Evolutionary conservation across 2,888 invertebrate species (phyloP), one percentile per base, ranked within the genome.

Genomic region (Neoscelio sp.): DNA sequence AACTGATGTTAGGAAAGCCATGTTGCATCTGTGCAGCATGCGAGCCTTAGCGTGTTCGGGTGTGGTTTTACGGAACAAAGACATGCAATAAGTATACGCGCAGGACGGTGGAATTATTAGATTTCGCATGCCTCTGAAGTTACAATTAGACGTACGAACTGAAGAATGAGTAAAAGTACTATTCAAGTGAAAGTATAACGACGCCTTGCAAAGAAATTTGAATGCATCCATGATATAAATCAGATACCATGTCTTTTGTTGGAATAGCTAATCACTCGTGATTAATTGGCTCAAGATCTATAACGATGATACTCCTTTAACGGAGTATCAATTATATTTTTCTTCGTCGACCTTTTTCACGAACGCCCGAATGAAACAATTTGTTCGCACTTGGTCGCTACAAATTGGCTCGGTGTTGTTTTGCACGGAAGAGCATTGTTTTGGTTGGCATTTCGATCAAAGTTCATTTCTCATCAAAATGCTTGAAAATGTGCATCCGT

Each of bases 111-210:
- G 56, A 77, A 78, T 78, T 71, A 78, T 73, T 64, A 52, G 58
- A 54, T 67, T 73, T 73, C 62, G 73, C 68, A 44, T 78, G 73
- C 42, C 62, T 71, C 48, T 56, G 17, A 33, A 56, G 78, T 62
- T 64, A 74, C 73, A 74, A 78, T 78, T 78, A 78, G 58, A 73
- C 12, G 54, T 73, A 15, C 35, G 56, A 62, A 26, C 64, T 28
- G 78, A 52, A 73, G 62, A 78, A 62, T 74, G 68, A 44, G 78
- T 78, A 78, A 78, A 78, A 78, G 78, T 74, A 73, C 73, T 56
- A 78, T 67, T 62, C 67, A 35, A 26, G 78, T 68, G 78, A 78
- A 78, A 78, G 78, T 74, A 56, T 77, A 77, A 78, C 54, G 46
- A 67, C 62, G 52, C 46, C 58, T 78, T 18, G 73, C 12, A 44